Conservation (phyloP, 2,113 vertebrate species). For the Tretioscincus oriximinensis region DNA sequence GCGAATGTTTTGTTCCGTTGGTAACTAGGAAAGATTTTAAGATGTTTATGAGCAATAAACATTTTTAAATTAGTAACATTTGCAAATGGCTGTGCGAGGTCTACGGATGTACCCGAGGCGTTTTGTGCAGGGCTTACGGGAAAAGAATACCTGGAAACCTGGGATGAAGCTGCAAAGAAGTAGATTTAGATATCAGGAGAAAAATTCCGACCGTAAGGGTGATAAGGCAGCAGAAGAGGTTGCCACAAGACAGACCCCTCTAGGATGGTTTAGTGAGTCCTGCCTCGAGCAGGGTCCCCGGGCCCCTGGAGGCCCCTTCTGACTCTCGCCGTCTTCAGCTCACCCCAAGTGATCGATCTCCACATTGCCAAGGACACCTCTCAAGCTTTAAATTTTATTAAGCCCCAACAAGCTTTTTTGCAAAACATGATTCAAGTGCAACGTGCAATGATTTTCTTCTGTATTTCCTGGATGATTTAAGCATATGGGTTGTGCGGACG, state of each 20-base stretch:
- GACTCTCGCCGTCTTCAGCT: background rate
- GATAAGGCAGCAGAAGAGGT: no score
- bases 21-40: conserved; percentile 24
- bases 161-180: no score
- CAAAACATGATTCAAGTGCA: conserved; percentile 54
- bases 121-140: background rate
- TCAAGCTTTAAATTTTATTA: conserved; percentile 76
- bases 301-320: no score
- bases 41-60: conserved; percentile 36
- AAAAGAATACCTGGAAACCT: background rate
- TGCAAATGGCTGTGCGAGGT: background rate
- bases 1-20: background rate
- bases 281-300: no score
- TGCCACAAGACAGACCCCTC: no score
- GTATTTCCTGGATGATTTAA: conserved; percentile 64
- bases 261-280: no score
- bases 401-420: conserved; percentile 57
- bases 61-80: conserved; percentile 21
- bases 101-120: background rate
- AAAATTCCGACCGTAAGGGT: no score
- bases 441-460: conserved; percentile 34
- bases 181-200: no score
- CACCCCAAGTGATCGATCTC: fast-evolving
- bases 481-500: conserved; percentile 68
- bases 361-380: background rate